Percentiles rank a stretch among this genome's conserved stretches.
Evolutionary conservation across 2,888 invertebrate species (phyloP).

Genomic region (Catocala sponsa): DNA sequence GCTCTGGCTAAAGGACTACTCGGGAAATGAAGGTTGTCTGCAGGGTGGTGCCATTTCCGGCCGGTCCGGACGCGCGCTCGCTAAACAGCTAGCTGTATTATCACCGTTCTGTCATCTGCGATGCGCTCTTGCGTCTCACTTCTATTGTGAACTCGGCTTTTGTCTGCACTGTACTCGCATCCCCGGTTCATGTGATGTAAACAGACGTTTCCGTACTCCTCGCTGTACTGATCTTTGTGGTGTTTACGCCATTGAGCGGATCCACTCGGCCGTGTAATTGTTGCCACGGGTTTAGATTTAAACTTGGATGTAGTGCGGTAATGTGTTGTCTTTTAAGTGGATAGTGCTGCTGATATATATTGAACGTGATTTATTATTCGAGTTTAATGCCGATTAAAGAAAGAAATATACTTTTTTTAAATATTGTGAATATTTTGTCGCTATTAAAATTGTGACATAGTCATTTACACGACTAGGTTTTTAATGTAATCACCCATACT

Average conservation of each 20-base stretch:
- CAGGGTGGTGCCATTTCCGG: constrained; percentile 78
- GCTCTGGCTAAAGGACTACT: constrained; percentile 66
- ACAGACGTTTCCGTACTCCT: constrained; percentile 57
- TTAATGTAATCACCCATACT: too few species aligned
- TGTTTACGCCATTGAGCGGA: constrained; percentile 45
- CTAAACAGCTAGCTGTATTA: constrained; percentile 72
- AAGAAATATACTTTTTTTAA: too few species aligned
- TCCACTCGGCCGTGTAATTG: constrained; percentile 49
- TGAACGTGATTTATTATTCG: too few species aligned
- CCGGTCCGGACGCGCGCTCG: constrained; percentile 68
- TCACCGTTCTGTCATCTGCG: constrained; percentile 69
- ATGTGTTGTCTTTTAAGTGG: constrained; percentile 18
- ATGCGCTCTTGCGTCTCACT: constrained; percentile 64
- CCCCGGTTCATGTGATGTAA: constrained; percentile 53
- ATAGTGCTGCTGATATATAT: background rate
- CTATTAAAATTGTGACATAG: too few species aligned
- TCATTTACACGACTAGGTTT: too few species aligned
- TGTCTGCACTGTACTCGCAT: constrained; percentile 41
- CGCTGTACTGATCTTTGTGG: constrained; percentile 53
- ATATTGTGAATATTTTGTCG: too few species aligned
- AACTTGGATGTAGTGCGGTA: constrained; percentile 31
- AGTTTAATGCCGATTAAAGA: too few species aligned
- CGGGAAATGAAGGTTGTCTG: constrained; percentile 84
- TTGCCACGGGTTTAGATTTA: constrained; percentile 42
- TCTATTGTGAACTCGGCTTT: constrained; percentile 61